phyloP scores from a whole-genome alignment of 1,140 invertebrate species.

The Ceratina australensis region DNA sequence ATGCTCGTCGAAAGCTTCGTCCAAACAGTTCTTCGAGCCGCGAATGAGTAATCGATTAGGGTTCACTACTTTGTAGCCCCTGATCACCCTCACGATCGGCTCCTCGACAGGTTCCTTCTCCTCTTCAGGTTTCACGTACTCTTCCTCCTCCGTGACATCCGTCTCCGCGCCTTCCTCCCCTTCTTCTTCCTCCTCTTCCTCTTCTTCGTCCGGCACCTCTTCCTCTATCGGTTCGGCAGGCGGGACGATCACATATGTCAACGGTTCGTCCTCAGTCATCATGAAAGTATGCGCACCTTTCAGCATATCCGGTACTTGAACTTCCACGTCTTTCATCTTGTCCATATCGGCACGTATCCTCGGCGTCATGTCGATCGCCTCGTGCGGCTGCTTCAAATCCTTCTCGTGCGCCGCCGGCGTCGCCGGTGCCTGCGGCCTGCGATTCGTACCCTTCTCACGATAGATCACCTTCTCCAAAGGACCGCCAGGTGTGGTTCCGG shows the following conservation, averaged over 20 bases:
- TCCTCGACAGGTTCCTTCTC: background rate
- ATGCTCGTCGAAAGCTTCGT: slow-evolving; percentile 40
- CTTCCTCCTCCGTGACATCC: background rate
- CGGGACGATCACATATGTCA: slow-evolving; percentile 30
- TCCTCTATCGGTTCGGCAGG: slow-evolving; percentile 1
- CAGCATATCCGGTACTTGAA: slow-evolving; percentile 72
- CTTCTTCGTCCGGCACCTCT: background rate
- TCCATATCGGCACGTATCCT: slow-evolving; percentile 49
- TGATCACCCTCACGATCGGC: slow-evolving; percentile 27
- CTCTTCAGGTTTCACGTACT: background rate
- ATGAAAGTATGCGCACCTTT: slow-evolving; percentile 62
- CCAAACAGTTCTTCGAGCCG: slow-evolving; percentile 65
- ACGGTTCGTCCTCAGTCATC: slow-evolving; percentile 60
- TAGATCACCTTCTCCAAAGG: slow-evolving; percentile 69
- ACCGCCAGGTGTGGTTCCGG: slow-evolving; percentile 41
- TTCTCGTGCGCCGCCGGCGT: background rate
- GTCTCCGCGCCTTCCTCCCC: background rate
- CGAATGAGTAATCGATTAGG: slow-evolving; percentile 64
- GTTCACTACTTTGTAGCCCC: slow-evolving; percentile 66
- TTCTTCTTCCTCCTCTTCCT: slow-evolving; percentile 13
- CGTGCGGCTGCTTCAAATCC: background rate
- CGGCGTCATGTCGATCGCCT: slow-evolving; percentile 53
- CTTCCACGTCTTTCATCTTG: slow-evolving; percentile 34
- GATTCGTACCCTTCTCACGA: slow-evolving; percentile 67
- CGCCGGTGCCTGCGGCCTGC: slow-evolving; percentile 58